phyloP scores from a whole-genome alignment of 1,140 invertebrate genomes.

The Formica exsecta region DNA sequence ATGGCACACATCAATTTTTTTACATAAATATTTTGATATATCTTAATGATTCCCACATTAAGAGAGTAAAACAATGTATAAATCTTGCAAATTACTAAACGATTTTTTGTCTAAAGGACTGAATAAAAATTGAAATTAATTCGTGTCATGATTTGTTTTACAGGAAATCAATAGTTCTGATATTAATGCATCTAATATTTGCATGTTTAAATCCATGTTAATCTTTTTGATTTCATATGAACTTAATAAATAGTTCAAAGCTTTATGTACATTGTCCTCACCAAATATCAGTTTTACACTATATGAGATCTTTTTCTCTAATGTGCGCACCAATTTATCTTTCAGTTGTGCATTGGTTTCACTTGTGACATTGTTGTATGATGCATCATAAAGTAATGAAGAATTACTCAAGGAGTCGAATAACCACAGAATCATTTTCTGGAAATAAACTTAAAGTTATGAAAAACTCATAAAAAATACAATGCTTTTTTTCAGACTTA shows the following conservation, averaged over 20 bases:
- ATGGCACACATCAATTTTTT: slow-evolving; percentile 67
- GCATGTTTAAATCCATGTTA: slow-evolving; percentile 78
- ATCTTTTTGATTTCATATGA: slow-evolving; percentile 76
- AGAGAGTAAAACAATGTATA: background rate
- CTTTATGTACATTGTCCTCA: slow-evolving; percentile 71
- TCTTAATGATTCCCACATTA: slow-evolving; percentile 23
- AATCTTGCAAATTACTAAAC: background rate
- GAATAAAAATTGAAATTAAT: slow-evolving; percentile 40
- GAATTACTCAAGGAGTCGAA: slow-evolving; percentile 63
- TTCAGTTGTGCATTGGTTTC: slow-evolving; percentile 54
- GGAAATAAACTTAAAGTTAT: slow-evolving; percentile 57
- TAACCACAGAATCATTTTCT: slow-evolving; percentile 68
- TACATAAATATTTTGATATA: slow-evolving; percentile 58
- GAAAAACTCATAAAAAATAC: slow-evolving; percentile 20
- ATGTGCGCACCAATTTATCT: slow-evolving; percentile 66
- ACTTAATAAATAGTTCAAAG: slow-evolving; percentile 74
- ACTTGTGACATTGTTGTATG: slow-evolving; percentile 54
- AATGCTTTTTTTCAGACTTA: slow-evolving; percentile 17
- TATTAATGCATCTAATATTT: slow-evolving; percentile 77
- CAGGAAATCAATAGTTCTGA: slow-evolving; percentile 78
- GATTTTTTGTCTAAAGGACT: background rate
- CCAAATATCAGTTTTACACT: slow-evolving; percentile 76
- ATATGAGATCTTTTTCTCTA: slow-evolving; percentile 67
- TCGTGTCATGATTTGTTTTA: slow-evolving; percentile 54
- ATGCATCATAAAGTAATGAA: slow-evolving; percentile 50